Base-by-base conservation (phyloP, 2,113 vertebrate genomes). In the Sorex fumeus region DNA sequence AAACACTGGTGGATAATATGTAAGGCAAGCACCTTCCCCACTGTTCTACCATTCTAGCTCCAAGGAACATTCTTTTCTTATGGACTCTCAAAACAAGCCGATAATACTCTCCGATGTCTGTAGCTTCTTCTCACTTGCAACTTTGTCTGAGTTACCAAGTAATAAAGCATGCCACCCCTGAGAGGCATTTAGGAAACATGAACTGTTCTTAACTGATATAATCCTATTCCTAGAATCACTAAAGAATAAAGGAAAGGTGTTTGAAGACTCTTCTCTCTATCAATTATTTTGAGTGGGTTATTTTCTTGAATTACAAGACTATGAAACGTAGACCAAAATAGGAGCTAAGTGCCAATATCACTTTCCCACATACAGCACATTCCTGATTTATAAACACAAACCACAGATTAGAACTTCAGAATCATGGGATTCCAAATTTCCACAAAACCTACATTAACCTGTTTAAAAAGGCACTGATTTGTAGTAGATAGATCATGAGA, bases 321-420 rank as follows among this genome's bases (percentile, higher is more conserved):
- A 60, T 78, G 95, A 97, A 95, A 95, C 74, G 32, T 84, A 97
- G 70, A 93, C 72, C 47, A 83, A 91, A 77, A 60, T 40, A 69
- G 18, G 57, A 83, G 91, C 8, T 8, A 74, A 92, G 72, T 60
- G 50, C n/a, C 83, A 88, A 53, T 32, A 86, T 16, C 64, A 30
- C 84, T 95, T 95, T 92, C 89, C 88, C 94, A 96, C 87, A 93
- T 87, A 23, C 40, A 86, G 43, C 7, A 2, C 86, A 92, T 96
- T 90, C 84, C 84, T 94, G 84, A 88, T 66, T 80, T 91, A 27
- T 6, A 60, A 92, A 77, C 62, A 72, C 85, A 79, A 92, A 79
- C 69, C 40, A 66, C 27, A 43, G n/a, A 67, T 85, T 66, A 82
- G 76, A 86, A 69, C 50, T 71, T 64, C 76, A 74, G n/a, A 53